phyloP scores from a whole-genome alignment of 2,888 invertebrate genomes.

The Uropetala carovei region DNA sequence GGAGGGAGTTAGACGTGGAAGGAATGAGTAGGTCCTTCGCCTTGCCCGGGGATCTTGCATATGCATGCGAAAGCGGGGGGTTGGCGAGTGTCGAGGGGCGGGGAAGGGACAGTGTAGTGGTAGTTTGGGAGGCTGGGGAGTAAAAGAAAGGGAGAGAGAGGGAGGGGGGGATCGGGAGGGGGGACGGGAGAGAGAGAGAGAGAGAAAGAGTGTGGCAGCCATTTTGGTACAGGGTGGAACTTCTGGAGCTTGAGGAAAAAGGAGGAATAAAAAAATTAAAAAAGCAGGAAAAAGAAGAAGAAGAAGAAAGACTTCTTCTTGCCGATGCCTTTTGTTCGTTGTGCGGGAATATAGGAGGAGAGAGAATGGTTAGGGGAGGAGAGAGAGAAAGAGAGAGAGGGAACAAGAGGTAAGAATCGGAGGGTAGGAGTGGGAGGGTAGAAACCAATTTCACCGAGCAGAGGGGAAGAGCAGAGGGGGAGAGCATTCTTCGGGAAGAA shows the following conservation, averaged over 20 bases:
- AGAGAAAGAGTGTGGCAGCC: neutral
- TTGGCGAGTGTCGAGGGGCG: neutral
- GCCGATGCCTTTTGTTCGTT: conserved; percentile 59
- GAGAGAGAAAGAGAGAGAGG: no score
- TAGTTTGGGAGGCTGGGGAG: neutral
- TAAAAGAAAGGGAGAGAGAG: neutral
- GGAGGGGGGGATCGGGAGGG: neutral
- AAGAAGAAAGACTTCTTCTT: conserved; percentile 34
- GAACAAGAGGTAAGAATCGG: neutral
- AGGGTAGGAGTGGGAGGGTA: neutral
- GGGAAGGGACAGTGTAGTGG: neutral
- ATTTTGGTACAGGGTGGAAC: conserved; percentile 45
- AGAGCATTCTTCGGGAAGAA: neutral
- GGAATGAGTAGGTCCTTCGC: conserved; percentile 55
- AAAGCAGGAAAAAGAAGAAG: neutral
- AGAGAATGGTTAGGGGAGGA: neutral
- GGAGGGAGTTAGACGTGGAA: conserved; percentile 46
- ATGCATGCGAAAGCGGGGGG: conserved; percentile 57
- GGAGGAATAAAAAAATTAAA: neutral
- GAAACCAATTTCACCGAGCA: conserved; percentile 56
- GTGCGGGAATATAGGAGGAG: conserved; percentile 53
- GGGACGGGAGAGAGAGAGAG: neutral
- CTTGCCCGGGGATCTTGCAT: conserved; percentile 62
- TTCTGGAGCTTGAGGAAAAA: conserved; percentile 25
- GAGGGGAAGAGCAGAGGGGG: neutral